Conservation (phyloP, 1,140 invertebrate genomes). For the Drosophila miranda region DNA sequence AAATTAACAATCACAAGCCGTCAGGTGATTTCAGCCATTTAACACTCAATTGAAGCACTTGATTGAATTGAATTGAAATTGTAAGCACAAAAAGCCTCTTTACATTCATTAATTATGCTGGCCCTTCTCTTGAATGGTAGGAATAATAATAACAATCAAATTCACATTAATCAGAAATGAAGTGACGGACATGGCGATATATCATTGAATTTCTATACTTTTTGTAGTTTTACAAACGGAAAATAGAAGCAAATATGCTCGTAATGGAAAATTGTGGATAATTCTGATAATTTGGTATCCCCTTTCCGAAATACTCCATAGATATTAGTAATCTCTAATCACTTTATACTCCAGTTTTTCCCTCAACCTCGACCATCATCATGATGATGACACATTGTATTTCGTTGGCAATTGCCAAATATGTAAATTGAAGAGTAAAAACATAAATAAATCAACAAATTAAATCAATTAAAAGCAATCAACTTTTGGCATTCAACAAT, state of each 20-base stretch:
- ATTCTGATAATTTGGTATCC: too few species aligned
- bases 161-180: constrained; percentile 52
- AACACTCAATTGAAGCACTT: constrained; percentile 39
- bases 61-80: constrained; percentile 3
- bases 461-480: constrained; percentile 68
- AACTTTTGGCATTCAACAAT: constrained; percentile 53
- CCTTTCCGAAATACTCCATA: too few species aligned
- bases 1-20: constrained; percentile 1
- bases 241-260: too few species aligned
- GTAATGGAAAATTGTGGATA: too few species aligned
- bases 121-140: constrained; percentile 1
- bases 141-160: constrained; percentile 56
- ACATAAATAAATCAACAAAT: constrained; percentile 39
- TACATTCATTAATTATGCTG: constrained; percentile 33
- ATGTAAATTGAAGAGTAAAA: constrained; percentile 53
- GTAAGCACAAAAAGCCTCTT: not conserved
- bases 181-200: too few species aligned
- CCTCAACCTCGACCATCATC: constrained; percentile 7
- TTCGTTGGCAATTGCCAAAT: constrained; percentile 65
- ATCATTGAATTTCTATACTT: too few species aligned
- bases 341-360: constrained; percentile 14
- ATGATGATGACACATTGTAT: constrained; percentile 21
- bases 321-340: not conserved
- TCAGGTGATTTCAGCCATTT: constrained; percentile 28
- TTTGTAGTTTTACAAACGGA: too few species aligned